phyloP scores from a whole-genome alignment of 2,113 vertebrate genomes.

The Epinephelus lanceolatus region DNA sequence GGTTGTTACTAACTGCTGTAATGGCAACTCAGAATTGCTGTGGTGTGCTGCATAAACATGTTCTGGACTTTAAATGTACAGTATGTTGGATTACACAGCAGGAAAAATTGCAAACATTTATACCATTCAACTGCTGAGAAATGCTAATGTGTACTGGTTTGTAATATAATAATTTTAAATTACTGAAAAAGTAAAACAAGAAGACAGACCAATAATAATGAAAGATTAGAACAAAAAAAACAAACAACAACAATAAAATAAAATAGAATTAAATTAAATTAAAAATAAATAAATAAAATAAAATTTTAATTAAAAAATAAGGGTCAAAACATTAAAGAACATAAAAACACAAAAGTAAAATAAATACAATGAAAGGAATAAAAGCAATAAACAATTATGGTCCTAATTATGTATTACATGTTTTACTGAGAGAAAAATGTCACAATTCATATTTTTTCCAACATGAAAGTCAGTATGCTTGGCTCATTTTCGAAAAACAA shows the following conservation, averaged over 20 bases:
- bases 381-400: no score
- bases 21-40: conserved; percentile 15
- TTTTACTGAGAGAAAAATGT: neutral
- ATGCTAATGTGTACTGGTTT: neutral
- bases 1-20: conserved; percentile 19
- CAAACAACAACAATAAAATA: no score
- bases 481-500: neutral
- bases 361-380: no score
- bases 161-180: neutral
- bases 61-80: neutral
- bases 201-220: no score
- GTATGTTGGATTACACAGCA: neutral
- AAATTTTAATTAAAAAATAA: no score
- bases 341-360: no score
- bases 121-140: neutral
- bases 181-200: no score
- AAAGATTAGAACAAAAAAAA: no score
- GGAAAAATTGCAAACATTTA: neutral
- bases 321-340: no score
- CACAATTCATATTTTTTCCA: neutral
- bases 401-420: neutral
- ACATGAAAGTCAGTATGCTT: neutral
- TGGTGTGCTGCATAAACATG: conserved; percentile 9
- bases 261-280: no score
- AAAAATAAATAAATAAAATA: no score